Base-by-base conservation (phyloP, 1,140 invertebrate species). In the Micrasema minimum region DNA sequence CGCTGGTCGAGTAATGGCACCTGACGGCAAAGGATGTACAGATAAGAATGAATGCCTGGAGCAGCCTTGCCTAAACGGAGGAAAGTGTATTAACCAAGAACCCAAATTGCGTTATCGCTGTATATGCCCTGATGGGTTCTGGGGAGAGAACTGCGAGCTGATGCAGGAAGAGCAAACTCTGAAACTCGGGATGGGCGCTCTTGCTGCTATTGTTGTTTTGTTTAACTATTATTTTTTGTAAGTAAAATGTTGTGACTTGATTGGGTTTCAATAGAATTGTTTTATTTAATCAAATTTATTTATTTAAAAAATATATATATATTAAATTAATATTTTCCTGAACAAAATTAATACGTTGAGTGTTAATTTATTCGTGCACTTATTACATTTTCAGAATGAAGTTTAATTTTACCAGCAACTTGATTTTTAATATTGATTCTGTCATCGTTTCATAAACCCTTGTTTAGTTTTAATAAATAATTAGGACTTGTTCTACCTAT, bases 101-200 rank as follows among this genome's bases (percentile, higher is more conserved):
- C 85, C 85, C 14, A 80, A 81, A 22, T 76, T 85, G 22, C 80
- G 85, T 12, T 87, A 87, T 74, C 86, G 81, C 38, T 88, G 82
- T 78, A 83, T 81, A 18, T 90, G 90, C 77, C 85, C 87, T 2
- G 80, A 83, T 69, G 88, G 88, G 11, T 92, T 87, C 79, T 87
- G 83, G 77, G 90, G 90, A n/a, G 82, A 85, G 64, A 84, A 89
- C 72, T 92, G 90, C 79, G 88, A 89, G 76, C 80, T 88, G 41
- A 81, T 87, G 35, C 84, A 87, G 75, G 86, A 90, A 77, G 87
- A 87, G 50, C 87, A 88, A 77, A 86, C 87, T 12, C 80, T 89
- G 66, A 85, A 87, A 75, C 79, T 89, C 2, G 88, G 87, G 78
- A 85, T 88, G 82, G 87, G 87, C 45, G 88, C 88, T 66, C 78